phyloP scores from a whole-genome alignment of 2,888 invertebrate genomes.

The Trachelus iudaicus region DNA sequence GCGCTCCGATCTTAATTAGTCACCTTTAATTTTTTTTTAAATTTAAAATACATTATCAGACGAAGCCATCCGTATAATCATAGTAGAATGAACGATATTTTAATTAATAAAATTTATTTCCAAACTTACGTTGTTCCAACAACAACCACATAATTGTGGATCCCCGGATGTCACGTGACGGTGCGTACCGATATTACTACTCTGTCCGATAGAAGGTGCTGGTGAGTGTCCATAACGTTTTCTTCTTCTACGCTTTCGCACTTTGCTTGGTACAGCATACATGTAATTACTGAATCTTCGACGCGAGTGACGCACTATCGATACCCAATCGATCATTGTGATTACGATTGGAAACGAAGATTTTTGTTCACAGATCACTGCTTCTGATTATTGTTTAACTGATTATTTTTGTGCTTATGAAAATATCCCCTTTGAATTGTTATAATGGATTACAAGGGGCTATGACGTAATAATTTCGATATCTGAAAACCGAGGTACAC shows the following conservation, averaged over 20 bases:
- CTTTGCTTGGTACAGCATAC: slow-evolving; percentile 74
- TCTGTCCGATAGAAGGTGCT: slow-evolving; percentile 17
- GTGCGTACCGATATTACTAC: slow-evolving; percentile 7
- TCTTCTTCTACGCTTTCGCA: slow-evolving; percentile 70
- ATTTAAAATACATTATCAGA: neutral
- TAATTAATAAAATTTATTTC: neutral
- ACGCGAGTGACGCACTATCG: slow-evolving; percentile 78
- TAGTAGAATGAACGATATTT: neutral
- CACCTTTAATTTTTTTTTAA: neutral
- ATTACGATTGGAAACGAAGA: neutral
- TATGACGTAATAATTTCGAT: neutral
- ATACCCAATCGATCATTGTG: slow-evolving; percentile 82
- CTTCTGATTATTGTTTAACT: neutral
- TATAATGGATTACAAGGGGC: neutral
- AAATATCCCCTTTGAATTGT: neutral
- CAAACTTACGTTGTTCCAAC: slow-evolving; percentile 48
- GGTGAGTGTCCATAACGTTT: slow-evolving; percentile 44
- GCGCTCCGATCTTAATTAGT: neutral
- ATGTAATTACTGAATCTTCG: slow-evolving; percentile 79
- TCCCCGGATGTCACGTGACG: slow-evolving; percentile 16
- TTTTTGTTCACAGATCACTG: neutral
- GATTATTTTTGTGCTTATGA: neutral
- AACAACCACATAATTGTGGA: slow-evolving; percentile 37
- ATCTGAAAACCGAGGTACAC: neutral
- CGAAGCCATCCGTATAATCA: neutral